These are phyloP conservation scores for Machimus atricapillus DNA, from an alignment of 2,888 invertebrate genomes.

Conservation along the genomic window DNA sequence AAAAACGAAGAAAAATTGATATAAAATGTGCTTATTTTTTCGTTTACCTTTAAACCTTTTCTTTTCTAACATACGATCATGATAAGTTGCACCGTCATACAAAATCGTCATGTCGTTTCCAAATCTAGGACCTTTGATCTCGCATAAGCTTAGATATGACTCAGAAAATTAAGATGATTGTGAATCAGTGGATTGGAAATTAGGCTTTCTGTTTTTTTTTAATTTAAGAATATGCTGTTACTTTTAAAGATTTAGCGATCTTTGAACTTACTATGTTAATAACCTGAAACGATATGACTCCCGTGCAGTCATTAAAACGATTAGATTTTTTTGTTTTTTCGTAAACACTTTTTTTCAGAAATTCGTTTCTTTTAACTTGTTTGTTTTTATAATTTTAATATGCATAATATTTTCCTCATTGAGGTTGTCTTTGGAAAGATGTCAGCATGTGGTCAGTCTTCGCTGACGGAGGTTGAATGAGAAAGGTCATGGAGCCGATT, in stretches of 20 bases:
- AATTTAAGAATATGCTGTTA: not conserved
- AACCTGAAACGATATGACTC: too few relatives aligned
- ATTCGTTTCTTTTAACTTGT: not conserved
- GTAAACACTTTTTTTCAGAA: too few relatives aligned
- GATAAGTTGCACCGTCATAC: not conserved
- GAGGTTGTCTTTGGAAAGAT: not conserved
- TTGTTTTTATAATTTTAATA: not conserved
- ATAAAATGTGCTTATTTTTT: not conserved
- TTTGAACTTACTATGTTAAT: not conserved
- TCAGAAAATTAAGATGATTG: too few relatives aligned
- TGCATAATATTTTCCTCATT: not conserved
- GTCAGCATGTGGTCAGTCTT: too few relatives aligned
- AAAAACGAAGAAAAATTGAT: not conserved
- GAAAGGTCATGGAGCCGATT: not conserved
- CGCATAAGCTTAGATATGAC: too few relatives aligned
- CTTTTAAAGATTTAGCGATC: not conserved
- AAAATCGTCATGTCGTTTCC: too few relatives aligned
- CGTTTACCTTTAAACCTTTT: not conserved
- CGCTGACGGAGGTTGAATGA: too few relatives aligned
- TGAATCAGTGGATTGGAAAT: too few relatives aligned
- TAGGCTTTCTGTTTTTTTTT: not conserved
- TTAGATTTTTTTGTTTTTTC: too few relatives aligned
- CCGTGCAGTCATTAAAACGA: too few relatives aligned
- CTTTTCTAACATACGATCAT: not conserved
- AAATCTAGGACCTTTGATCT: not conserved